Conservation (phyloP, 2,797 vertebrate species). For the Sitta carolinensis region DNA sequence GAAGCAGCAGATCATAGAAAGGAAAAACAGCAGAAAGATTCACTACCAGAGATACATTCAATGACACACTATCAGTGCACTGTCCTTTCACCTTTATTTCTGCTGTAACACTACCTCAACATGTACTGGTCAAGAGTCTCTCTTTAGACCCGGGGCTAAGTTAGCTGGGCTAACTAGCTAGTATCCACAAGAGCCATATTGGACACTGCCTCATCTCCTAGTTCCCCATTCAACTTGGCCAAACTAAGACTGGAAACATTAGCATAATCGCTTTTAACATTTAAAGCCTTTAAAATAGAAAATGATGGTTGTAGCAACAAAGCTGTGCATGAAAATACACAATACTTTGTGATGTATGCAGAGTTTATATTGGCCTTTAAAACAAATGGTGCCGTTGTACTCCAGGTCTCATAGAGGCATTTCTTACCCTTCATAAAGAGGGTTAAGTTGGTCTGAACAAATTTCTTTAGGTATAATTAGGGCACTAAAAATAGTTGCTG, state of each 20-base stretch:
- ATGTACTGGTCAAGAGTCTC: not conserved
- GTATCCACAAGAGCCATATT: not conserved
- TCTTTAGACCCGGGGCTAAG: not conserved
- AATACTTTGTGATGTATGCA: not conserved
- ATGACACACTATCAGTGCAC: not conserved
- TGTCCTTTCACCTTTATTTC: not conserved
- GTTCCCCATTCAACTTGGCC: not conserved
- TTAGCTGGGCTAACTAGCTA: not conserved
- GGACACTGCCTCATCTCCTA: not conserved
- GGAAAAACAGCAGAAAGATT: not conserved
- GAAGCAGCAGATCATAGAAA: not conserved
- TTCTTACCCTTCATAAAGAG: not conserved
- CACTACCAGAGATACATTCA: not conserved
- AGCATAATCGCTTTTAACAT: not conserved
- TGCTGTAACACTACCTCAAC: not conserved
- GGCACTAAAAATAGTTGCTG: not conserved
- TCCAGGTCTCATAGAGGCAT: not conserved
- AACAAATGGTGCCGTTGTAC: not conserved
- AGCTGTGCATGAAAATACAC: not conserved
- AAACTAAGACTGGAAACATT: not conserved
- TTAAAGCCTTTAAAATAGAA: not conserved
- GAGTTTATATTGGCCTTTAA: not conserved
- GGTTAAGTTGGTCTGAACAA: not conserved
- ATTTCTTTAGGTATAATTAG: not conserved
- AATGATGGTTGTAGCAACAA: not conserved